Conservation (phyloP, 2,797 vertebrate species). For the Ctenopoma multispine region DNA sequence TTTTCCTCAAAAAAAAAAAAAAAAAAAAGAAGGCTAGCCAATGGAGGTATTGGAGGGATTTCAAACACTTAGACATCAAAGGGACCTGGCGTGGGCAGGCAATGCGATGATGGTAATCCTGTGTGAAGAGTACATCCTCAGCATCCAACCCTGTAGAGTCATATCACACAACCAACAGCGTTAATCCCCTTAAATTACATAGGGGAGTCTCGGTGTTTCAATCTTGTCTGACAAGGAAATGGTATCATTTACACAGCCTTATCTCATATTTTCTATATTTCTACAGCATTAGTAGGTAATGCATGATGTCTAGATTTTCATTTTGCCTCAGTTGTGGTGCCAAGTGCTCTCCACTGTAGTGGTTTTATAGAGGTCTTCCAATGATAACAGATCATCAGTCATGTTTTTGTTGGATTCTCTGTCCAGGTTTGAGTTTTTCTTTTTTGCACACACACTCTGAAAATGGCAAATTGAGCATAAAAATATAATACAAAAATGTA, state of each 20-base stretch:
- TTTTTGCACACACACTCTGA: no score
- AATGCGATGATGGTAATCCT: slow-evolving; percentile 63
- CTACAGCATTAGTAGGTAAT: slow-evolving; percentile 23
- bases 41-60: slow-evolving; percentile 42
- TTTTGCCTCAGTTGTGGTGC: neutral
- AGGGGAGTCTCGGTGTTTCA: slow-evolving; percentile 14
- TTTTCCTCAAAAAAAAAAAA: slow-evolving; percentile 28
- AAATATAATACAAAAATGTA: no score
- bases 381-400: neutral
- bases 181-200: slow-evolving; percentile 41
- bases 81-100: slow-evolving; percentile 54
- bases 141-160: slow-evolving; percentile 41
- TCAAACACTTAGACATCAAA: slow-evolving; percentile 64
- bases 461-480: no score
- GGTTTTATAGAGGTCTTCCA: neutral
- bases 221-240: slow-evolving; percentile 21
- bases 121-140: slow-evolving; percentile 62
- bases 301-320: neutral
- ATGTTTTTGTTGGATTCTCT: neutral
- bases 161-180: slow-evolving; percentile 23
- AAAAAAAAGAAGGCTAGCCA: slow-evolving; percentile 11
- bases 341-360: neutral
- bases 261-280: slow-evolving; percentile 19
- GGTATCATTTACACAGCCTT: slow-evolving; percentile 15
- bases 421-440: no score